These are phyloP conservation scores for Brachionus paranguensis DNA, from an alignment of 1,140 invertebrate species.

Conservation along the genomic window DNA sequence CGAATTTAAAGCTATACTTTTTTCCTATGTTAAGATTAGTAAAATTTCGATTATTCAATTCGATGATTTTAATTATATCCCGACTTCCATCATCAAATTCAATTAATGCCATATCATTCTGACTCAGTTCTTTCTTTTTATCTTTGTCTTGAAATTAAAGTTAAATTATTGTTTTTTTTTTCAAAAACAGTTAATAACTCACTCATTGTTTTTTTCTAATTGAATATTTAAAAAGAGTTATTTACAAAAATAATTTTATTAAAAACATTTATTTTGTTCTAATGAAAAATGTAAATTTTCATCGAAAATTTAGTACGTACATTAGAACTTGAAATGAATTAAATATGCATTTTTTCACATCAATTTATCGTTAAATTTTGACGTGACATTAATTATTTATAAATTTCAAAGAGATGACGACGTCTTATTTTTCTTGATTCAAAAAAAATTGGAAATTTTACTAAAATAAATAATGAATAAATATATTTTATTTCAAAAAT, in stretches of 20 bases:
- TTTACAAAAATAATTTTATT: background rate
- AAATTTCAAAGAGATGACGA: background rate
- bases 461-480: background rate
- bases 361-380: background rate
- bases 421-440: background rate
- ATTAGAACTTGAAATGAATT: background rate
- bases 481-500: no score
- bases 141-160: background rate
- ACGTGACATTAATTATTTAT: background rate
- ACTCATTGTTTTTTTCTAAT: background rate
- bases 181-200: background rate
- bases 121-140: background rate
- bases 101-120: conserved; percentile 19
- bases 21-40: background rate
- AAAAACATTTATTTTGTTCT: background rate
- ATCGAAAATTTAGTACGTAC: background rate
- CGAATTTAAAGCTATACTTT: conserved; percentile 14
- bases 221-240: background rate
- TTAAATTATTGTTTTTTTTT: background rate
- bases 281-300: background rate
- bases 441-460: background rate
- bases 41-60: background rate
- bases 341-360: background rate
- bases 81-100: conserved; percentile 17
- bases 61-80: background rate